Evolutionary conservation across 2,888 invertebrate species (phyloP).

Genomic region (Drosophila mulleri): DNA sequence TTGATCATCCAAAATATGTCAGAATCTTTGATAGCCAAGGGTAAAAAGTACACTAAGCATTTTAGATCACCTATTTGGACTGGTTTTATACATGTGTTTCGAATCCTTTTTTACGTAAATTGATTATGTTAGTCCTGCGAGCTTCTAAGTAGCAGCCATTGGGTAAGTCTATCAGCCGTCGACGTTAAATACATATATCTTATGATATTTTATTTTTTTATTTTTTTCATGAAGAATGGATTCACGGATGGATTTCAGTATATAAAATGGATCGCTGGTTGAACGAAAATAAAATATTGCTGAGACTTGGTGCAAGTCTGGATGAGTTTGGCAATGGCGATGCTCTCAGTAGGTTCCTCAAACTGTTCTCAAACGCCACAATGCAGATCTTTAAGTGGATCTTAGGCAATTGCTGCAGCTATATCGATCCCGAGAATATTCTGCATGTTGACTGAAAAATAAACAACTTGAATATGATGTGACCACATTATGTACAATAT

Average conservation of each 20-base stretch:
- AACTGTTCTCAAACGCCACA: neutral
- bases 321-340: neutral
- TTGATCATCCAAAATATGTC: neutral
- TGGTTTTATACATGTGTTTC: no score
- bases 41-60: neutral
- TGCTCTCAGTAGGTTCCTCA: neutral
- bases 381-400: conserved; percentile 32
- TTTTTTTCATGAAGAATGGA: neutral
- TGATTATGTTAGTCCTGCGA: neutral
- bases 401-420: conserved; percentile 25
- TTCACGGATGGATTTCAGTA: neutral
- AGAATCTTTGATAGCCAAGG: no score
- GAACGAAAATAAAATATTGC: neutral
- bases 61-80: neutral
- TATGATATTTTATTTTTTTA: no score
- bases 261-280: conserved; percentile 19
- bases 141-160: neutral
- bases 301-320: neutral
- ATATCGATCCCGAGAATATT: conserved; percentile 38
- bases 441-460: neutral
- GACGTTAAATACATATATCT: neutral
- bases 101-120: neutral
- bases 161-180: neutral
- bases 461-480: neutral
- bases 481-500: no score